A percentile compares a stretch with the other conserved stretches of the same genome.
Evolutionary conservation across 2,797 vertebrate species (phyloP).

Genomic region (Amblyraja radiata): DNA sequence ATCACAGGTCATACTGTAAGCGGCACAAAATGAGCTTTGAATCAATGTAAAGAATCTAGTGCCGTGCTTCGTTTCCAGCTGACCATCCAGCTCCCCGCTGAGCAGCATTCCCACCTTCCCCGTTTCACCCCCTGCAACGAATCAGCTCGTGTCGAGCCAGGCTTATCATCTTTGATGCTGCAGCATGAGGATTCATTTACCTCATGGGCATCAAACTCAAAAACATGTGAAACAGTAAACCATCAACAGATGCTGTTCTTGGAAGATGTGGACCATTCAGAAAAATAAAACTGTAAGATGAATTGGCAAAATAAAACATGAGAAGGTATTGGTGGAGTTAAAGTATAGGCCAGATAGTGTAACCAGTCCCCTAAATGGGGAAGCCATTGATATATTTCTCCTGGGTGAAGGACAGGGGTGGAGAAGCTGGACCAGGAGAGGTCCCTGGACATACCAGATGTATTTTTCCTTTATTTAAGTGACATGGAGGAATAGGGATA

Average conservation of each 20-base stretch:
- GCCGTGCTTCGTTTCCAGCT: background rate
- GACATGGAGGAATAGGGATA: background rate
- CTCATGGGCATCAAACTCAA: background rate
- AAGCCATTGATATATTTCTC: background rate
- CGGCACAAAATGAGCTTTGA: background rate
- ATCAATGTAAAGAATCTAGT: background rate
- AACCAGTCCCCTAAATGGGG: background rate
- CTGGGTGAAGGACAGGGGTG: background rate
- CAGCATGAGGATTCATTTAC: background rate
- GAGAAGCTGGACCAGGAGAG: background rate
- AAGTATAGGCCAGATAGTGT: background rate
- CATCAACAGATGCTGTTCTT: background rate
- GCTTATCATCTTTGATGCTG: background rate
- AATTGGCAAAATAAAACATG: background rate
- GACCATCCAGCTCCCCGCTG: background rate
- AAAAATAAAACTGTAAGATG: background rate
- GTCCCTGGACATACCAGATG: background rate
- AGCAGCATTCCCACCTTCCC: background rate
- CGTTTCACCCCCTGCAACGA: background rate
- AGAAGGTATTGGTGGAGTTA: background rate
- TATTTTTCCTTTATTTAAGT: background rate
- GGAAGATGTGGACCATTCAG: background rate
- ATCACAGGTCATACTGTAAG: background rate
- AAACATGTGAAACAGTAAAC: background rate
- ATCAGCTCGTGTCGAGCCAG: background rate